Percentiles rank a stretch among this genome's conserved stretches.
These are phyloP conservation scores for Cassiopea xamachana DNA, from an alignment of 30 jellyfish, hydroid and myxozoan genomes.

Conservation along the genomic window DNA sequence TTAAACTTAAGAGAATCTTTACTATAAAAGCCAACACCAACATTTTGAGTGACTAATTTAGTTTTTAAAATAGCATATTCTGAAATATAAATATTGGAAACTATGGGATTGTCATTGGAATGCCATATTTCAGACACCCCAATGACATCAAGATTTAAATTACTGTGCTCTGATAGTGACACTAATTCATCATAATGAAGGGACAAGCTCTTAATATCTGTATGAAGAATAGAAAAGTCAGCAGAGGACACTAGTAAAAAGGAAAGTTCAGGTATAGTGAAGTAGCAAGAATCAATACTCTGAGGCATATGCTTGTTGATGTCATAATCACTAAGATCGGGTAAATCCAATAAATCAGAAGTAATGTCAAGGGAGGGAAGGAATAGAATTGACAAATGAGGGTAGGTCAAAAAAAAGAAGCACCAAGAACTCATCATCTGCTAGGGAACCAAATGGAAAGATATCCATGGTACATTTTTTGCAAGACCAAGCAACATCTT, in stretches of 20 bases:
- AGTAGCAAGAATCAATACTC: slow-evolving; percentile 52
- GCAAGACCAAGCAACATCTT: slow-evolving; percentile 50
- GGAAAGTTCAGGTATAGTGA: slow-evolving; percentile 48
- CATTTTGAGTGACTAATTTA: slow-evolving; percentile 25
- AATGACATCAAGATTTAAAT: slow-evolving; percentile 47
- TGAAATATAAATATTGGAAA: slow-evolving; percentile 15
- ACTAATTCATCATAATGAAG: slow-evolving; percentile 71
- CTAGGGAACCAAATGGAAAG: slow-evolving; percentile 63
- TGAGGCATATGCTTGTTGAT: slow-evolving; percentile 62
- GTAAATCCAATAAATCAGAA: slow-evolving; percentile 35
- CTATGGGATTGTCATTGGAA: slow-evolving; percentile 11
- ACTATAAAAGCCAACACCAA: slow-evolving; percentile 60
- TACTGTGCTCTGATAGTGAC: slow-evolving; percentile 38
- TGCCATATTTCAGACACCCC: slow-evolving; percentile 65
- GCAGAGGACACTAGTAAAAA: slow-evolving; percentile 42
- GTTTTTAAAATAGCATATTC: slow-evolving; percentile 39
- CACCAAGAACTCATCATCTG: slow-evolving; percentile 32
- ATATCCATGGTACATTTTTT: slow-evolving; percentile 37
- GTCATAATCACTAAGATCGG: slow-evolving; percentile 62
- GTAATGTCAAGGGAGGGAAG: slow-evolving; percentile 54
- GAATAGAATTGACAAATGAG: slow-evolving; percentile 37
- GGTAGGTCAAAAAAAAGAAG: slow-evolving; percentile 46
- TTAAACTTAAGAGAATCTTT: slow-evolving; percentile 30
- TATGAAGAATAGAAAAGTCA: slow-evolving; percentile 56
- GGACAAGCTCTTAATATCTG: slow-evolving; percentile 53